A percentile compares a stretch with the other conserved stretches of the same genome.
phyloP scores from a whole-genome alignment of 2,113 vertebrate species.

The Chaetura pelagica region DNA sequence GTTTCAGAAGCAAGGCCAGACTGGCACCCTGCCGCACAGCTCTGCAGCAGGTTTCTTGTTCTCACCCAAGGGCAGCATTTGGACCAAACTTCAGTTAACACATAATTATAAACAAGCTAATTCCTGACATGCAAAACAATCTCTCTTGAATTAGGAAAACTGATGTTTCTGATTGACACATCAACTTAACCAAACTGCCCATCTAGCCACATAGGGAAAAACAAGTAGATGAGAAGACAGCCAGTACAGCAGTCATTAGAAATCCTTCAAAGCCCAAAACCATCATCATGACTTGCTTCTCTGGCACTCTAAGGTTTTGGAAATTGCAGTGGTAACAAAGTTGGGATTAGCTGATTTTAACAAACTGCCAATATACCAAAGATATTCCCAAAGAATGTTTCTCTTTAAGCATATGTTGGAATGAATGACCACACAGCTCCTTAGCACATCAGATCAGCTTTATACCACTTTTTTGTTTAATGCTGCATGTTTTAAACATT shows the following conservation, averaged over 20 bases:
- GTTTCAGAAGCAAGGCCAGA: background rate
- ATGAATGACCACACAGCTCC: background rate
- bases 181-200: background rate
- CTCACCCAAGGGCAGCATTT: rapidly evolving
- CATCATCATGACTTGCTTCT: background rate
- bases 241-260: rapidly evolving
- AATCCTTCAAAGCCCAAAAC: background rate
- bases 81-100: background rate
- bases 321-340: background rate
- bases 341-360: background rate
- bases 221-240: background rate
- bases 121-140: background rate
- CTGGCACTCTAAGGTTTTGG: background rate
- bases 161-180: background rate
- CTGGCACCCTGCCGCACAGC: background rate
- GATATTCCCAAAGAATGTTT: background rate
- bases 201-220: background rate
- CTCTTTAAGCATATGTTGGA: background rate
- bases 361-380: background rate
- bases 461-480: background rate
- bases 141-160: background rate
- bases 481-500: background rate
- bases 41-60: background rate
- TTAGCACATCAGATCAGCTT: too few species aligned
- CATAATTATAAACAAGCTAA: background rate